Evolutionary conservation across 2,797 vertebrate species (phyloP).

Genomic region (Neostethus bicornis): DNA sequence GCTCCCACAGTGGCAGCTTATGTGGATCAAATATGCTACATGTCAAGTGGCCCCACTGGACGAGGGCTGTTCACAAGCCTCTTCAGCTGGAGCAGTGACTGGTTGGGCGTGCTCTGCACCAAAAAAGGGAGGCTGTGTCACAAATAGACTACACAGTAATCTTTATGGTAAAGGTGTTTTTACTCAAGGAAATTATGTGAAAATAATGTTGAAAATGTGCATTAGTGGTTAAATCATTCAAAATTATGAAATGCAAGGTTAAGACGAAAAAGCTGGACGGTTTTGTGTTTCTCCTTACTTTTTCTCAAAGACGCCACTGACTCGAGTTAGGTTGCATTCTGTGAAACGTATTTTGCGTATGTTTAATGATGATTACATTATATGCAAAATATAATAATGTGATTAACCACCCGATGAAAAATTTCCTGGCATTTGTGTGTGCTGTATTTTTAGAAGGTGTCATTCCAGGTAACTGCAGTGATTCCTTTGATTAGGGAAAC

Average conservation of each 20-base stretch:
- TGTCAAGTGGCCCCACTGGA: conserved; percentile 47
- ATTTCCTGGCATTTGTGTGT: not conserved
- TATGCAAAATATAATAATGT: conserved; percentile 25
- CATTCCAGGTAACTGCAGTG: conserved; percentile 63
- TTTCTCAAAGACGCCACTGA: not conserved
- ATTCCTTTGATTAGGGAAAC: conserved; percentile 74
- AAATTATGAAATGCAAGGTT: too few relatives aligned
- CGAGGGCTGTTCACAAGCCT: conserved; percentile 55
- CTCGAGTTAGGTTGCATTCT: not conserved
- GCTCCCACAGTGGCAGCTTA: conserved; percentile 40
- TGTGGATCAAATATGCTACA: conserved; percentile 51
- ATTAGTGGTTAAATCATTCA: too few relatives aligned
- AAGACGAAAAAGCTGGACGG: too few relatives aligned
- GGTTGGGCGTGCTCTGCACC: conserved; percentile 22
- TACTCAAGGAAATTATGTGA: conserved; percentile 9
- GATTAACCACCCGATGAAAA: conserved; percentile 19
- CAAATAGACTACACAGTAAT: conserved; percentile 14
- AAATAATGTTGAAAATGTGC: not conserved
- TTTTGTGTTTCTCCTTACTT: too few relatives aligned
- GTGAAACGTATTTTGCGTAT: not conserved
- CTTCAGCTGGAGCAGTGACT: conserved; percentile 41
- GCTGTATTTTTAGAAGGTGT: conserved; percentile 60
- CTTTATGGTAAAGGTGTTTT: conserved; percentile 34
- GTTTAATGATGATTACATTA: conserved; percentile 13
- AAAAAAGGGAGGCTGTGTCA: conserved; percentile 48